Evolutionary conservation across 2,888 invertebrate species (phyloP), one percentile per base, ranked within the genome.

Genomic region (Philhelius pedissequus): DNA sequence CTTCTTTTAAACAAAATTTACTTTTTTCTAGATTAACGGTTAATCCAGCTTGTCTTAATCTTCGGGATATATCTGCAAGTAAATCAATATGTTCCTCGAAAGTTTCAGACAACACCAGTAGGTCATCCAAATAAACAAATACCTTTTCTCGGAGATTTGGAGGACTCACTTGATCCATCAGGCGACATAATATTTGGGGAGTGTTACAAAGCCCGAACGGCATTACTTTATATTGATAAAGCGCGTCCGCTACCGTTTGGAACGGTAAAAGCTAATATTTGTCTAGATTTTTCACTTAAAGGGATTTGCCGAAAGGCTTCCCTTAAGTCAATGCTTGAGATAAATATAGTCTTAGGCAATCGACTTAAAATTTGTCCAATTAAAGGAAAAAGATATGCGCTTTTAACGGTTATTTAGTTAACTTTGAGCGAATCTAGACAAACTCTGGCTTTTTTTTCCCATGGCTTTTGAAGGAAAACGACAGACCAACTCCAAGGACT

Each of bases 351-450:
- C 38, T 76, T 76, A 4, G 70, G 68, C 27, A 80, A 32, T 2
- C 80, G 27, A 22, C 64, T 58, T 4, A 86, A 27, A 27, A 86
- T 76, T n/a, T 48, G 71, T 40, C 60, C 64, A 1, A 86, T 86
- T 40, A 76, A 70, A 9, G 80, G 80, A 32, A 66, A 52, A 11
- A 76, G 80, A 18, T 70, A 86, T 4, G 75, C 84, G 30, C 86
- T 84, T 35, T 83, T 82, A 6, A 71, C 25, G 0, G 88, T 88
- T 0, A 88, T 87, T 1, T 40, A 38, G 45, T 89, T 89, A 0
- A 89, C 69, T 50, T 87, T 86, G 8, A 88, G 50, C 8, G 87
- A 88, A 52, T 89, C 89, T 1, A 89, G 78, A 50, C 88, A 88
- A n/a, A 89, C 86, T 4, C 88, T 62, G 18, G 79, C 86, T 8